phyloP scores from a whole-genome alignment of 2,113 vertebrate genomes.

The Ranitomeya variabilis region DNA sequence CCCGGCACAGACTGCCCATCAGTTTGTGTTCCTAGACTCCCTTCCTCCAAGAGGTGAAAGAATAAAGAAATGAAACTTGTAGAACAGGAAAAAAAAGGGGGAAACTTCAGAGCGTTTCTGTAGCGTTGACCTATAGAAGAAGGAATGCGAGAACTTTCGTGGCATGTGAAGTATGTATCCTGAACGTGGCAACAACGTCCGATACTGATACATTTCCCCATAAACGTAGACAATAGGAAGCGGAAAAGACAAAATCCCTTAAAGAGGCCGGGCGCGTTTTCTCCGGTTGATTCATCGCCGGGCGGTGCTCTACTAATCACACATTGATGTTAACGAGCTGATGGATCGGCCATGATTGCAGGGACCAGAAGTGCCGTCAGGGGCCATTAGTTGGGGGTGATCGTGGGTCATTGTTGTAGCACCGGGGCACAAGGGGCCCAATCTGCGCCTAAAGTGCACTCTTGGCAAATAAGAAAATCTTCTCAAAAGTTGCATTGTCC shows the following conservation, averaged over 20 bases:
- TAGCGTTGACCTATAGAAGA: background rate
- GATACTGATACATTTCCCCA: background rate
- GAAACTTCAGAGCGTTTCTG: background rate
- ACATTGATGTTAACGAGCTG: background rate
- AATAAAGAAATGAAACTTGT: background rate
- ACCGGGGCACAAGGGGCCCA: background rate
- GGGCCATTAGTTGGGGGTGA: background rate
- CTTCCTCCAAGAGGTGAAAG: no score
- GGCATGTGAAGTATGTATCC: constrained; percentile 13
- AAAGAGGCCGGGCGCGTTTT: background rate
- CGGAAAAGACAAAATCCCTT: background rate
- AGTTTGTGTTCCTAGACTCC: background rate
- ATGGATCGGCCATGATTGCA: background rate
- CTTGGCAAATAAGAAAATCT: no score
- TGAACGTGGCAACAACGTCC: background rate
- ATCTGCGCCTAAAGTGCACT: background rate
- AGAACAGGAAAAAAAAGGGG: background rate
- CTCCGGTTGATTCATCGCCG: background rate
- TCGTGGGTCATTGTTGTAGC: background rate
- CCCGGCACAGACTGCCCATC: no score
- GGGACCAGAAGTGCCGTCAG: background rate
- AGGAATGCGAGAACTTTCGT: background rate
- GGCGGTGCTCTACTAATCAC: background rate
- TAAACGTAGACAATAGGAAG: background rate
- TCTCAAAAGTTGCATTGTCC: background rate